Conservation (phyloP, 2,888 invertebrate genomes). For the Aphidoletes aphidimyza region DNA sequence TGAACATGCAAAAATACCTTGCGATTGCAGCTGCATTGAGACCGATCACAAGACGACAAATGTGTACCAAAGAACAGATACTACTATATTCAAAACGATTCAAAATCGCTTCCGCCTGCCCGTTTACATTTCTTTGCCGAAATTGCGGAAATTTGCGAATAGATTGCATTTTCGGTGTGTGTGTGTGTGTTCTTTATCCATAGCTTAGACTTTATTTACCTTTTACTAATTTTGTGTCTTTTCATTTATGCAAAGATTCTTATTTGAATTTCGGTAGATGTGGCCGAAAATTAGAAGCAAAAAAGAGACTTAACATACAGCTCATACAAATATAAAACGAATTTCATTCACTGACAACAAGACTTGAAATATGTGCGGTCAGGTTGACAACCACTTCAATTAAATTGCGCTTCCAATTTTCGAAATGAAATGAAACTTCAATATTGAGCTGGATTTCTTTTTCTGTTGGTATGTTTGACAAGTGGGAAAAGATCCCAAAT, state of each 20-base stretch:
- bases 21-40: background rate
- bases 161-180: conserved; percentile 9
- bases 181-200: background rate
- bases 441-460: too few relatives aligned
- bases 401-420: background rate
- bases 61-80: conserved; percentile 1
- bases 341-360: background rate
- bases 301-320: background rate
- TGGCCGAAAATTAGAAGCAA: background rate
- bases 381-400: background rate
- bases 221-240: background rate
- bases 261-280: background rate
- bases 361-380: background rate
- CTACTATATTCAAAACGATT: background rate
- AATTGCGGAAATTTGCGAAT: background rate
- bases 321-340: background rate
- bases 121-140: background rate
- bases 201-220: background rate
- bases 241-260: conserved; percentile 1
- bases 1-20: background rate
- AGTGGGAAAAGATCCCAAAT: too few relatives aligned
- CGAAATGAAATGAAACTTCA: too few relatives aligned
- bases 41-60: background rate
- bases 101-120: background rate
- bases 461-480: too few relatives aligned